These are phyloP conservation scores for Clarias fuscus DNA, from an alignment of 2,797 vertebrate species.

Conservation along the genomic window DNA sequence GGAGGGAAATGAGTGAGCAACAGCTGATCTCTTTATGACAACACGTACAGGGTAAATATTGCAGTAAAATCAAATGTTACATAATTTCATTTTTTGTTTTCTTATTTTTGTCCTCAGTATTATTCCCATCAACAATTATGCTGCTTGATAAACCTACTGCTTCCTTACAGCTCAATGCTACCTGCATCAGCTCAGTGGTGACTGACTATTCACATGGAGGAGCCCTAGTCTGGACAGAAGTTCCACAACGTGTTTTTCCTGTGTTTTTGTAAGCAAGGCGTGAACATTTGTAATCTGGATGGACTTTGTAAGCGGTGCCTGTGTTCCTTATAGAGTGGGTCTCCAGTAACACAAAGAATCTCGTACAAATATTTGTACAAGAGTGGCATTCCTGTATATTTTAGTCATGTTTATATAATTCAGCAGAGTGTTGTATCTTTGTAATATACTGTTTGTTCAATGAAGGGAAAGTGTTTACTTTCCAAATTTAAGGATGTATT, in stretches of 20 bases:
- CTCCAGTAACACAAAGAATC: neutral
- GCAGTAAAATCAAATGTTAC: neutral
- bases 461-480: neutral
- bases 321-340: neutral
- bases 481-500: neutral
- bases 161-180: neutral
- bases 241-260: neutral
- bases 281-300: neutral
- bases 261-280: neutral
- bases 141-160: neutral
- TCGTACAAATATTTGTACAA: conserved; percentile 13
- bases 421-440: neutral
- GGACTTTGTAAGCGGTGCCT: neutral
- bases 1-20: conserved; percentile 53
- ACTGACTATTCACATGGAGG: neutral
- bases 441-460: neutral
- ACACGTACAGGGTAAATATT: conserved; percentile 44
- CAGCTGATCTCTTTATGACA: conserved; percentile 38
- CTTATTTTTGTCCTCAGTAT: neutral
- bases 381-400: neutral
- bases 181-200: neutral
- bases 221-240: neutral
- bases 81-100: neutral
- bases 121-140: neutral
- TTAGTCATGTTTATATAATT: conserved; percentile 1